A percentile compares a stretch with the other conserved stretches of the same genome.
Evolutionary conservation across 2,888 invertebrate genomes (phyloP).

Genomic region (Mimas tiliae): DNA sequence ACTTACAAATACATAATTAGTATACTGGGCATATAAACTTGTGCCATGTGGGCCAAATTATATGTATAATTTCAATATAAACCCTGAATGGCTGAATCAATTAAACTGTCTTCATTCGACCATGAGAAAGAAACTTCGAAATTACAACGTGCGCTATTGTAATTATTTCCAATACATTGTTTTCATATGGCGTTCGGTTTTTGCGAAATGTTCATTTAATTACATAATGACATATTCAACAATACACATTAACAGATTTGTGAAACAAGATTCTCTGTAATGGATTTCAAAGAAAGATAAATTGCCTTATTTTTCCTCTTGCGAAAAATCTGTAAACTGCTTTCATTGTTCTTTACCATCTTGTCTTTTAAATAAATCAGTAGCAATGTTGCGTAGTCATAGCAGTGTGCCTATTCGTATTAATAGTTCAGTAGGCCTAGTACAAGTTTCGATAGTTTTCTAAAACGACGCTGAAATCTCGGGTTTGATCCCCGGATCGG

Average conservation of each 20-base stretch:
- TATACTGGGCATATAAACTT: neutral
- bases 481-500: too few species aligned
- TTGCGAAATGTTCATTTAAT: constrained; percentile 19
- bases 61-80: constrained; percentile 19
- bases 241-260: constrained; percentile 12
- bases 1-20: constrained; percentile 1
- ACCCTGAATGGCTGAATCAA: constrained; percentile 12
- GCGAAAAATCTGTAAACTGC: neutral
- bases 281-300: constrained; percentile 20
- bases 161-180: constrained; percentile 28
- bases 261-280: constrained; percentile 4
- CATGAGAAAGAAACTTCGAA: constrained; percentile 21
- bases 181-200: constrained; percentile 10
- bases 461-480: too few species aligned
- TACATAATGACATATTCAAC: constrained; percentile 23
- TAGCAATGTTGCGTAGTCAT: too few species aligned
- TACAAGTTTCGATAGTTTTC: too few species aligned
- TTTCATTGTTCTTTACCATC: neutral
- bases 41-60: constrained; percentile 14
- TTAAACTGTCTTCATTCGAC: constrained; percentile 26
- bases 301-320: constrained; percentile 16
- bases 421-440: too few species aligned
- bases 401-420: too few species aligned
- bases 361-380: too few species aligned
- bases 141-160: constrained; percentile 21